Conservation (phyloP, 1,140 invertebrate species). For the Drosophila malerkotliana region DNA sequence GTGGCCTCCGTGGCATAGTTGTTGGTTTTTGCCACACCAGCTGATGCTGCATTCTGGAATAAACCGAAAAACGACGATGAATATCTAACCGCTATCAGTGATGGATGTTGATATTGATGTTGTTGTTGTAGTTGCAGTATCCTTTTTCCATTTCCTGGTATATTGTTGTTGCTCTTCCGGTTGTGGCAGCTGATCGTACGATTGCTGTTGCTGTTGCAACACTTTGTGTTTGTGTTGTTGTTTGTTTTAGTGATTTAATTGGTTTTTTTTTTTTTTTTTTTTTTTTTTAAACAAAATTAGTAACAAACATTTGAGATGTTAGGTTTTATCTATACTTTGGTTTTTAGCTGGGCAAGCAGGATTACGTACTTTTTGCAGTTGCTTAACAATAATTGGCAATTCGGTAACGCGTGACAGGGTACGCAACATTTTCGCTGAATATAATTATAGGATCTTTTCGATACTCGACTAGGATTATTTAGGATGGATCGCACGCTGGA, state of each 20-base stretch:
- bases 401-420: constrained; percentile 75
- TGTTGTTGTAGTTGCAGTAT: constrained; percentile 32
- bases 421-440: constrained; percentile 72
- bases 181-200: constrained; percentile 14
- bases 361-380: constrained; percentile 83
- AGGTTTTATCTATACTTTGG: background rate
- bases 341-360: constrained; percentile 12
- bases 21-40: constrained; percentile 75
- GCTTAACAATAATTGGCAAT: constrained; percentile 77
- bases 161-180: constrained; percentile 23
- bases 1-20: constrained; percentile 83
- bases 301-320: constrained; percentile 51
- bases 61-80: constrained; percentile 84
- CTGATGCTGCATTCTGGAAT: constrained; percentile 80
- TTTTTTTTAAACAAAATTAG: constrained; percentile 22
- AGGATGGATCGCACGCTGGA: constrained; percentile 7
- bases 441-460: constrained; percentile 19
- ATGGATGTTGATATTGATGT: constrained; percentile 34
- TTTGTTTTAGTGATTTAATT: constrained; percentile 9
- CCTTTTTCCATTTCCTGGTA: background rate
- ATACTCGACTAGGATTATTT: constrained; percentile 4
- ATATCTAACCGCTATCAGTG: constrained; percentile 63
- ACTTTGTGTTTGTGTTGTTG: constrained; percentile 29
- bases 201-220: constrained; percentile 17
- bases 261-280: constrained; percentile 11